Percentiles rank a stretch among this genome's conserved stretches.
Conservation (phyloP, 2,888 invertebrate species). For the Ypsolopha sequella region DNA sequence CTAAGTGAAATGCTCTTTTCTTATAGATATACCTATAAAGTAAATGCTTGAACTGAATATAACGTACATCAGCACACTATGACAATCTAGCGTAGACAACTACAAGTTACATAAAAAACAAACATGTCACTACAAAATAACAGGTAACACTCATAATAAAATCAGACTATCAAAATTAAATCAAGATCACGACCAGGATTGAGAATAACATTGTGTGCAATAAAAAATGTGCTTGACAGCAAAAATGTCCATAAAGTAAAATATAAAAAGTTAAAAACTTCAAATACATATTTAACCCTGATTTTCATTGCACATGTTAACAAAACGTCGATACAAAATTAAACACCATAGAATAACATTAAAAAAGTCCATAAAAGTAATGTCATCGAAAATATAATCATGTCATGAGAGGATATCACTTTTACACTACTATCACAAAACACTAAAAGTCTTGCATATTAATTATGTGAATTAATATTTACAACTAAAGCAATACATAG, state of each 20-base stretch:
- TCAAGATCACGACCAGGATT: slow-evolving; percentile 16
- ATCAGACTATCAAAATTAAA: slow-evolving; percentile 50
- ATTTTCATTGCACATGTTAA: slow-evolving; percentile 18
- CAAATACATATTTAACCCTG: slow-evolving; percentile 15
- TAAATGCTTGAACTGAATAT: slow-evolving; percentile 21
- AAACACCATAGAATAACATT: slow-evolving; percentile 29
- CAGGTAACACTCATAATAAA: slow-evolving; percentile 50
- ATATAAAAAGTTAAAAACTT: slow-evolving; percentile 32
- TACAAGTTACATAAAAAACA: slow-evolving; percentile 10
- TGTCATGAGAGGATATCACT: slow-evolving; percentile 26
- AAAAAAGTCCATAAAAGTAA: slow-evolving; percentile 17
- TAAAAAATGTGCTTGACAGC: slow-evolving; percentile 2
- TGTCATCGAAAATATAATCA: neutral
- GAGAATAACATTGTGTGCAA: slow-evolving; percentile 3
- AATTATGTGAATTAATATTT: neutral
- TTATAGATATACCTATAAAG: slow-evolving; percentile 15
- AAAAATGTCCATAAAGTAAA: neutral
- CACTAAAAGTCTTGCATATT: slow-evolving; percentile 1
- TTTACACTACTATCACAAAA: slow-evolving; percentile 9
- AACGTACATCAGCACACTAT: neutral
- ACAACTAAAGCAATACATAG: slow-evolving; percentile 3
- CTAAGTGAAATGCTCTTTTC: slow-evolving; percentile 7
- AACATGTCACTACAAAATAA: slow-evolving; percentile 41
- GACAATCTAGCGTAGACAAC: neutral
- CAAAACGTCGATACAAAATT: slow-evolving; percentile 26